Evolutionary conservation across 2,113 vertebrate genomes (phyloP).

Genomic region (Caretta caretta): DNA sequence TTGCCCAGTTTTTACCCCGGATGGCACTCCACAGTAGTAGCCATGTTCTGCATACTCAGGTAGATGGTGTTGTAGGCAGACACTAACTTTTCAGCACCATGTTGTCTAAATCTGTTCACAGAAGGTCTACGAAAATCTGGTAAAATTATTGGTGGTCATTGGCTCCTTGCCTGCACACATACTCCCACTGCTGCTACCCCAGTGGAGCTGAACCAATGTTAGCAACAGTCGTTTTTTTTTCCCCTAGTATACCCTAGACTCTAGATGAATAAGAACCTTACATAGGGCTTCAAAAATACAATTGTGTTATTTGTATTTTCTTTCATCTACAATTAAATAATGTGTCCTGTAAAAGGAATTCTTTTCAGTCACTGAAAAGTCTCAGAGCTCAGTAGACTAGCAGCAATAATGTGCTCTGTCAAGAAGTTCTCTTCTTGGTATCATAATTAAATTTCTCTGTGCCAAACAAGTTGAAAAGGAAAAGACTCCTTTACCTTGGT

Average conservation of each 20-base stretch:
- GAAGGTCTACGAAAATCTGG: not conserved
- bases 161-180: not conserved
- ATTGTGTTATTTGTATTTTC: not conserved
- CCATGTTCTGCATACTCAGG: no score
- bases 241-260: not conserved
- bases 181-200: not conserved
- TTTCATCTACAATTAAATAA: constrained; percentile 10
- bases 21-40: not conserved
- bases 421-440: not conserved
- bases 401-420: not conserved
- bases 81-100: not conserved
- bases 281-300: not conserved
- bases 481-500: not conserved
- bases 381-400: not conserved
- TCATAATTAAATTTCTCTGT: not conserved
- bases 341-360: not conserved
- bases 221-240: not conserved
- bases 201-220: not conserved
- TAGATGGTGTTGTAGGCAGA: not conserved
- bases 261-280: not conserved
- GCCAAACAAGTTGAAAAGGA: constrained; percentile 32
- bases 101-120: not conserved
- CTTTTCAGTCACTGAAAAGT: constrained; percentile 31
- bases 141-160: not conserved
- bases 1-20: not conserved